Base-by-base conservation (phyloP, 2,888 invertebrate genomes). In the Halocaridina rubra region DNA sequence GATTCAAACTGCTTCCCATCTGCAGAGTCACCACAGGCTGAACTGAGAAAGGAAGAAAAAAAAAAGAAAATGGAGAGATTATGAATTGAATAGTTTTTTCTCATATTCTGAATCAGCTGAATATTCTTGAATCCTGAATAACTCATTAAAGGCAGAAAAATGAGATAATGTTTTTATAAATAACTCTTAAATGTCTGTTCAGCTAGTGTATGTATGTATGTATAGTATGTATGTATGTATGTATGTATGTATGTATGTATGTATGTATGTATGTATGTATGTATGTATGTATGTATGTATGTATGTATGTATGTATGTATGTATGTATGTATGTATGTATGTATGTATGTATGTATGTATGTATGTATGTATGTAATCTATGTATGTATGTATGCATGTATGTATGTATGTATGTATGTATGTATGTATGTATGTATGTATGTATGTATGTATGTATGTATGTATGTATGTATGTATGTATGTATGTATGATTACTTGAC, bases 1-100 rank as follows among this genome's bases (percentile, higher is more conserved):
- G 87, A 53, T 85, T 84, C 39, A 87, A 57, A 19, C 30, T 87
- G 69, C 87, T 87, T 30, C 87, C 87, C 84, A 87, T 84, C 76
- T 87, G 87, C 16, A 87, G 76, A 59, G 59, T 59, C 30, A 30
- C 75, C 19, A 30, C 30, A 19, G 39, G 22, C 22, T 22, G 7
- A 19, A 33, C 24, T 22, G 72, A 64, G 64, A 30, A 13, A 64
- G 16, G 64, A 24, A 16, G 22, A 27, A 64, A 64, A 30, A 64
- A 64, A 29, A 30, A 30, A 30, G 61, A 27, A 24, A 24, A 61
- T 61, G 61, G 61, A 7, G 61, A 22, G 7, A 16, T 61, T 16
- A 4, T 22, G n/a, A 16, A 16, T 24, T 22, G 61, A 22, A 61
- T 61, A n/a, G 59, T n/a, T n/a, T n/a, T n/a, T n/a, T n/a, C n/a